Conservation (phyloP, 2,797 vertebrate species). For the Oryzias dopingdopingensis region DNA sequence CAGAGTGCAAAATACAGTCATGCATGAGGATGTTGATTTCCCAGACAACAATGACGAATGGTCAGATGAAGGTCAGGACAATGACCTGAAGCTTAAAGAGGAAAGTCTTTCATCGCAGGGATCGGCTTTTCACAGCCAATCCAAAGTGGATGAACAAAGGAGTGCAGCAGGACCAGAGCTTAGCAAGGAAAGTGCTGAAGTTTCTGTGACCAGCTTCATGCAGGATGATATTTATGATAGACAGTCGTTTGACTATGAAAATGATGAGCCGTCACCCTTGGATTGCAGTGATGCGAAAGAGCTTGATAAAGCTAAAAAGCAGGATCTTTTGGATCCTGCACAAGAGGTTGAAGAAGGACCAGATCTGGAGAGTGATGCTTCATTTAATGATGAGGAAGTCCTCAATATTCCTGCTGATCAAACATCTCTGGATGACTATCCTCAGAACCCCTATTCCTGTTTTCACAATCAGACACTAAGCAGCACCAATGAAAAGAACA, state of each 20-base stretch:
- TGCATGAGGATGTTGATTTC: constrained; percentile 61
- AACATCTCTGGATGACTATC: constrained; percentile 43
- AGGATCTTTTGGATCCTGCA: constrained; percentile 43
- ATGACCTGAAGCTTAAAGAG: constrained; percentile 47
- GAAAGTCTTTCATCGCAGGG: constrained; percentile 42
- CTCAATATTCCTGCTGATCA: constrained; percentile 34
- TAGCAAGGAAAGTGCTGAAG: constrained; percentile 13
- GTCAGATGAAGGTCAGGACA: constrained; percentile 61
- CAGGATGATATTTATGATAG: constrained; percentile 63
- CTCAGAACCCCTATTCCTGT: constrained; percentile 62
- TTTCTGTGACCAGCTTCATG: constrained; percentile 55
- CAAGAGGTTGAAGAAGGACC: constrained; percentile 17
- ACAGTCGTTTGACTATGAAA: constrained; percentile 67
- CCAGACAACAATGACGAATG: constrained; percentile 66
- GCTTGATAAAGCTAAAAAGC: constrained; percentile 44
- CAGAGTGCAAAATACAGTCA: constrained; percentile 19
- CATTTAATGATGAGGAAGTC: constrained; percentile 38
- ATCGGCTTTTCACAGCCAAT: constrained; percentile 18
- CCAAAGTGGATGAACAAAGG: constrained; percentile 45
- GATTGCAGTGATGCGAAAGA: constrained; percentile 44
- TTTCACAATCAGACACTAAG: constrained; percentile 46
- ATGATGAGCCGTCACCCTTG: constrained; percentile 42
- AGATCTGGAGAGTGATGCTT: constrained; percentile 19
- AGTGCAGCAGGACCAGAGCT: constrained; percentile 37
- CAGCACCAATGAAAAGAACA: constrained; percentile 33